Evolutionary conservation across 1,140 invertebrate genomes (phyloP).

Genomic region (Solenopsis fugax): DNA sequence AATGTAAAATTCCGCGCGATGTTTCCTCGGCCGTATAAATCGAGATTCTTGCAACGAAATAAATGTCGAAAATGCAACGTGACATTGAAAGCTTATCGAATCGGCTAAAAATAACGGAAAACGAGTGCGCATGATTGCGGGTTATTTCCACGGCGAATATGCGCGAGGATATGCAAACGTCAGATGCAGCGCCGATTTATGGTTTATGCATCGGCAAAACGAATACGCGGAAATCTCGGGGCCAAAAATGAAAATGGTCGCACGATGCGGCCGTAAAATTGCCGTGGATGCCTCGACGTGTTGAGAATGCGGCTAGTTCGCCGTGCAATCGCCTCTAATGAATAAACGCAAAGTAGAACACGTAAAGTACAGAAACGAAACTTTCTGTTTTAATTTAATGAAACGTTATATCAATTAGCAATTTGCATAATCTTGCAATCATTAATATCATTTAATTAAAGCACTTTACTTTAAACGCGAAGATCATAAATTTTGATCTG

Average conservation of each 20-base stretch:
- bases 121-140: constrained; percentile 26
- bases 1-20: constrained; percentile 53
- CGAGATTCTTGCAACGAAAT: constrained; percentile 29
- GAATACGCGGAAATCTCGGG: constrained; percentile 51
- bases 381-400: neutral
- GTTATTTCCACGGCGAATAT: constrained; percentile 18
- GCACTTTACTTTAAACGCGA: neutral
- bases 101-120: constrained; percentile 51
- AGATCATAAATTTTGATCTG: neutral
- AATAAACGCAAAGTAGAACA: neutral
- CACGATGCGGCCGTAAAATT: constrained; percentile 73
- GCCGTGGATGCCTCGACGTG: constrained; percentile 63
- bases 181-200: constrained; percentile 71
- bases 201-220: constrained; percentile 60
- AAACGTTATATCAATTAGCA: constrained; percentile 5
- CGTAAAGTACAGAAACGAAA: neutral
- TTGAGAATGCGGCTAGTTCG: constrained; percentile 46
- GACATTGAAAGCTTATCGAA: constrained; percentile 49
- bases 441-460: neutral
- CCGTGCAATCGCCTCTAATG: constrained; percentile 4
- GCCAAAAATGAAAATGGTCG: constrained; percentile 73
- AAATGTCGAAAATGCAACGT: constrained; percentile 43
- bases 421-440: neutral
- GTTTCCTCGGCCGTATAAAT: constrained; percentile 19
- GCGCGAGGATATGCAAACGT: constrained; percentile 67